Evolutionary conservation across 2,113 vertebrate species (phyloP), one percentile per base, ranked within the genome.

Genomic region (Hypomesus transpacificus): DNA sequence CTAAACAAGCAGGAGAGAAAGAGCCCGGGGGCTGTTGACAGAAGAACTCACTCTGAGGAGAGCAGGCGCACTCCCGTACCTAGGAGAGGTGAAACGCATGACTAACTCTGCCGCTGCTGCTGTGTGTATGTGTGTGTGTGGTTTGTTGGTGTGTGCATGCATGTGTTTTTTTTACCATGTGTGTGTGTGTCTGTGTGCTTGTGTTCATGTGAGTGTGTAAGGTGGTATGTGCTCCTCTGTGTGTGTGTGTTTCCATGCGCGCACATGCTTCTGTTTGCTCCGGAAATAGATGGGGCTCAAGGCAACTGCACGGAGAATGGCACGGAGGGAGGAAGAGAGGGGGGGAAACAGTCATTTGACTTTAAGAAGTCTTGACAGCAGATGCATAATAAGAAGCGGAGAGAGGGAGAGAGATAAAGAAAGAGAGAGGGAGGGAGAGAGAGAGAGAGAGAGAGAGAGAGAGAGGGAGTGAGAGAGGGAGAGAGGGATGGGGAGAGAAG

Each of bases 341-440:
- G 56, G 60, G 80, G 77, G 75, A 39, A 73, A 73, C 26, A 74
- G 63, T 46, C 53, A 58, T 54, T 63, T 89, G 87, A 89, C 84
- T 84, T 79, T 87, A 85, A 90, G 86, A 70, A 80, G 80, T 88
- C 82, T 87, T 90, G 89, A 89, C 89, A 90, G 87, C 85, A 88
- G 83, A 89, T 84, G 86, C 77, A 79, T 85, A 79, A 78, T 75
- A 81, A 84, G 83, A 81, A 82, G 77, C 69, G n/a, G 39, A 17
- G 72, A 84, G 73, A 84, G 78, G 72, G 75, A 81, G 80, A 8
- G 39, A 46, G 39, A 46, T 73, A 84, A 81, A 84, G 9, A 46
- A 9, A 46, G 39, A 11, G 39, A 46, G 31, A 6, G 3, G 6
- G 31, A 34, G 4, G 3, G 4, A 8, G 31, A 34, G 5, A 34